Evolutionary conservation across 2,113 vertebrate species (phyloP).

Genomic region (Mus spicilegus): DNA sequence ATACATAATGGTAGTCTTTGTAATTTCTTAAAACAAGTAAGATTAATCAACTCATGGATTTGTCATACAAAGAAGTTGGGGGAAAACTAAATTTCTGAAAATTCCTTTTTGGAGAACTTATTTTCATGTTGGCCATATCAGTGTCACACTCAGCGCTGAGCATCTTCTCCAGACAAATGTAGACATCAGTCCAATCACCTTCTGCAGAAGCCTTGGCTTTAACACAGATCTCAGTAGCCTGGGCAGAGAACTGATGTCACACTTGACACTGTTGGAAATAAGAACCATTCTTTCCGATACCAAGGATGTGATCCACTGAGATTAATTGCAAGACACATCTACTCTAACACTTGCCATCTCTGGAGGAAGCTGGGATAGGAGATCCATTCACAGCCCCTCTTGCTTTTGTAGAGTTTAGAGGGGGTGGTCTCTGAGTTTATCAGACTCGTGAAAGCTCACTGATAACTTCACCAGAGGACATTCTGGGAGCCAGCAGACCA

Average conservation of each 20-base stretch:
- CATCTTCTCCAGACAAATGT: neutral
- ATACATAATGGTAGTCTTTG: conserved; percentile 14
- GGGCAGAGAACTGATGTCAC: neutral
- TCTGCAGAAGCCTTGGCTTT: neutral
- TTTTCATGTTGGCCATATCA: neutral
- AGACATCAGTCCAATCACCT: neutral
- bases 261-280: neutral
- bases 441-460: neutral
- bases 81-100: conserved; percentile 61
- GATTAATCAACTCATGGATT: conserved; percentile 28
- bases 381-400: neutral
- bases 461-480: neutral
- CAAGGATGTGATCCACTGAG: neutral
- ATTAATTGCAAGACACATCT: too few relatives aligned
- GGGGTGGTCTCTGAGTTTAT: neutral
- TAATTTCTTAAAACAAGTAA: conserved; percentile 52
- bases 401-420: neutral
- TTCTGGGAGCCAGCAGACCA: neutral
- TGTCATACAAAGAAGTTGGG: neutral
- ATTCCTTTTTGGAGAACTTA: conserved; percentile 50
- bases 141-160: neutral
- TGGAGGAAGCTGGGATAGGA: neutral
- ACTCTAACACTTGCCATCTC: neutral
- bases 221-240: neutral
- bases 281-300: neutral